Evolutionary conservation across 37 sponge, comb jelly and placozoan species (phyloP).

Genomic region (Petrosia ficiformis): DNA sequence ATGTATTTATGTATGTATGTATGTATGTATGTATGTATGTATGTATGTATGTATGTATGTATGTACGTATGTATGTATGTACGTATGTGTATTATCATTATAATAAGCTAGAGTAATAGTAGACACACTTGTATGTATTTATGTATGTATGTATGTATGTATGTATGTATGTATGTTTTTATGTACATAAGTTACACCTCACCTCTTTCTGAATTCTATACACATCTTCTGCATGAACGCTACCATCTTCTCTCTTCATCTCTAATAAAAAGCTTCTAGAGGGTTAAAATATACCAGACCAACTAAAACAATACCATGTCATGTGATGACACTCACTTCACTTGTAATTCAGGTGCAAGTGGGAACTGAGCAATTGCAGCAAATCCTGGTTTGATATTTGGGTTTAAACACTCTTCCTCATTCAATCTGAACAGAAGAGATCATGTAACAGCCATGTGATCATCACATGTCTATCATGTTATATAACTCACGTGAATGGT

Average conservation of each 20-base stretch:
- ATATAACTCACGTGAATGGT: slow-evolving; percentile 34
- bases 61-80: no score
- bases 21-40: no score
- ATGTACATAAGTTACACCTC: not conserved
- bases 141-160: no score
- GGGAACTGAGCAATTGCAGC: not conserved
- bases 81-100: no score
- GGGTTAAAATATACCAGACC: no score
- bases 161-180: no score
- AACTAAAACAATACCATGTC: no score
- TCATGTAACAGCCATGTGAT: not conserved
- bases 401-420: slow-evolving; percentile 9
- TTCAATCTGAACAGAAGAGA: slow-evolving; percentile 15
- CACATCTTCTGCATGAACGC: slow-evolving; percentile 36
- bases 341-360: slow-evolving; percentile 24
- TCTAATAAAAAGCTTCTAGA: not conserved
- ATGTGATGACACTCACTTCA: no score
- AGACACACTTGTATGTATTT: no score
- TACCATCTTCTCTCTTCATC: slow-evolving; percentile 2
- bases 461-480: not conserved
- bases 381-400: slow-evolving; percentile 16
- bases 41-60: no score
- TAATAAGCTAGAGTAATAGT: no score
- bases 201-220: slow-evolving; percentile 1
- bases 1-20: no score